A percentile compares a stretch with the other conserved stretches of the same genome.
phyloP scores from a whole-genome alignment of 2,888 invertebrate species.

The Anticlea derivata region DNA sequence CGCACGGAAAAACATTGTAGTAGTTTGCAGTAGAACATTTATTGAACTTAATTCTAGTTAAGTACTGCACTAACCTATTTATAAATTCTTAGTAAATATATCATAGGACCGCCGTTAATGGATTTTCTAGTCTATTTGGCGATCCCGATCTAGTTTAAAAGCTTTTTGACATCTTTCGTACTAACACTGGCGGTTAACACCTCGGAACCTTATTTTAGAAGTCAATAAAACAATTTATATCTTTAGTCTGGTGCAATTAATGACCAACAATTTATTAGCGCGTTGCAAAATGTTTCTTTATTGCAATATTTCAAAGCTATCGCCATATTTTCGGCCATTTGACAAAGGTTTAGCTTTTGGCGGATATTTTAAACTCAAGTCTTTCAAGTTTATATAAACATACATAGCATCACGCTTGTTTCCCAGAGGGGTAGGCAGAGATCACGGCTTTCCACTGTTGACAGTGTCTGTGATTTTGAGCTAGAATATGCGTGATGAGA shows the following conservation, averaged over 20 bases:
- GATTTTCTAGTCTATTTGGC: conserved; percentile 65
- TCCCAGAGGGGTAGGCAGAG: too few relatives aligned
- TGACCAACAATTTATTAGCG: conserved; percentile 5
- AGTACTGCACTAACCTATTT: conserved; percentile 34
- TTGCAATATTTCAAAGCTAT: neutral
- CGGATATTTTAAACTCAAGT: too few relatives aligned
- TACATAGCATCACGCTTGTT: too few relatives aligned
- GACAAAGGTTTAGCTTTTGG: too few relatives aligned
- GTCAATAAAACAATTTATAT: conserved; percentile 28
- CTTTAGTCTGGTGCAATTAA: conserved; percentile 14
- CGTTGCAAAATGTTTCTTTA: neutral
- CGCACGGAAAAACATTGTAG: conserved; percentile 45
- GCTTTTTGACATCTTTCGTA: conserved; percentile 72
- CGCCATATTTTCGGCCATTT: too few relatives aligned
- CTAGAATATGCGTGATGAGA: too few relatives aligned
- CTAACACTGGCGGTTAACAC: conserved; percentile 55
- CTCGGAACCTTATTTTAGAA: conserved; percentile 28
- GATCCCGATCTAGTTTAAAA: conserved; percentile 70
- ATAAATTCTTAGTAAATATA: conserved; percentile 24
- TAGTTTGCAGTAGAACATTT: conserved; percentile 29
- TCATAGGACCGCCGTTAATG: conserved; percentile 59
- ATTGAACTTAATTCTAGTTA: conserved; percentile 34
- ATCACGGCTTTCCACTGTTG: too few relatives aligned
- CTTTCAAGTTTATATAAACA: too few relatives aligned
- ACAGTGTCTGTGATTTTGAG: too few relatives aligned